Conservation (phyloP, 2,888 invertebrate genomes). For the Thalpophila matura region DNA sequence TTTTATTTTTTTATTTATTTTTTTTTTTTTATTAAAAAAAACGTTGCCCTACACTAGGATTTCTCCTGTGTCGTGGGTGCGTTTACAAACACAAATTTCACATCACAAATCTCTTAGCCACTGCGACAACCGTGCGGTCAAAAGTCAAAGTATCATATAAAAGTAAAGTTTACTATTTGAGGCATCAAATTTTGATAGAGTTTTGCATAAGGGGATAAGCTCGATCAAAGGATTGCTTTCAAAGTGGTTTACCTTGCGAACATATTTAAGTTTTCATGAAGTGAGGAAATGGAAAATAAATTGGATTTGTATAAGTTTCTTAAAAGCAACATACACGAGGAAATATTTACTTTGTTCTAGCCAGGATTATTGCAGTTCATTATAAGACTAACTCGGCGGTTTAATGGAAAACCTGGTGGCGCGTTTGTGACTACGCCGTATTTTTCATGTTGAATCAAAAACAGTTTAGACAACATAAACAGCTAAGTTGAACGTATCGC, state of each 20-base stretch:
- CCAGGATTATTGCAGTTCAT: conserved; percentile 75
- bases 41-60: no score
- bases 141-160: conserved; percentile 51
- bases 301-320: conserved; percentile 89
- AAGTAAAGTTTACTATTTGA: conserved; percentile 52
- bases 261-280: conserved; percentile 90
- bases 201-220: conserved; percentile 88
- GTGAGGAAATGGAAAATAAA: conserved; percentile 91
- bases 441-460: conserved; percentile 59
- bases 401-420: conserved; percentile 63
- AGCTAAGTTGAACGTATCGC: conserved; percentile 43
- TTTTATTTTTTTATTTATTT: no score
- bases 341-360: conserved; percentile 85
- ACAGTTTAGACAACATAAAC: conserved; percentile 50
- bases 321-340: conserved; percentile 77
- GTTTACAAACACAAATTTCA: no score
- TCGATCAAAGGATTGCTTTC: conserved; percentile 89
- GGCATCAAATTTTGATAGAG: conserved; percentile 85
- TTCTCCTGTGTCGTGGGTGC: no score
- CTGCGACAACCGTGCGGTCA: no score
- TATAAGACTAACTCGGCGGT: conserved; percentile 72
- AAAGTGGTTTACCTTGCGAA: conserved; percentile 89
- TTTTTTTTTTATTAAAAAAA: no score
- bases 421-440: conserved; percentile 44
- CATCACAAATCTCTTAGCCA: no score